phyloP scores from a whole-genome alignment of 1,140 invertebrate genomes.

The Archivesica marissinica region DNA sequence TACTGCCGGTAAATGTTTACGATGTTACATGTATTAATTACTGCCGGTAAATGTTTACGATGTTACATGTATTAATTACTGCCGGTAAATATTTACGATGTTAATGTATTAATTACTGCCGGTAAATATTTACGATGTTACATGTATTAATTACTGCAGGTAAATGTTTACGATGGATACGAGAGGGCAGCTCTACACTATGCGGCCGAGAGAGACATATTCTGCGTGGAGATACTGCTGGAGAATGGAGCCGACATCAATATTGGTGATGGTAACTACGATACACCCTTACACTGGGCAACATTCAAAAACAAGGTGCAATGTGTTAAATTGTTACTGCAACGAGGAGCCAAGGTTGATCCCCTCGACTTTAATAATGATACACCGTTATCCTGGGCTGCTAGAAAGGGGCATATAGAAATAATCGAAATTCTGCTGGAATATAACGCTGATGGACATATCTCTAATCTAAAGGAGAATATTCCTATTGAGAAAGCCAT shows the following conservation, averaged over 20 bases:
- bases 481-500: slow-evolving; percentile 75
- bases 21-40: no score
- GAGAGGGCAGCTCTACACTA: slow-evolving; percentile 80
- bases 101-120: no score
- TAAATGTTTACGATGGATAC: slow-evolving; percentile 81
- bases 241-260: slow-evolving; percentile 78
- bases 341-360: slow-evolving; percentile 83
- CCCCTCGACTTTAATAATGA: slow-evolving; percentile 83
- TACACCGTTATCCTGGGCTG: slow-evolving; percentile 90
- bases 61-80: no score
- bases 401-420: slow-evolving; percentile 94
- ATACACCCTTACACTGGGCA: slow-evolving; percentile 83
- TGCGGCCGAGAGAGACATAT: slow-evolving; percentile 79
- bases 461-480: slow-evolving; percentile 65
- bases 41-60: no score
- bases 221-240: slow-evolving; percentile 75
- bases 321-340: slow-evolving; percentile 83
- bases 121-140: no score
- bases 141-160: slow-evolving; percentile 66
- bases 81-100: no score
- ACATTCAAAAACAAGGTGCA: slow-evolving; percentile 78
- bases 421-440: slow-evolving; percentile 94
- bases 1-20: no score
- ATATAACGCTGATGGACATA: slow-evolving; percentile 86
- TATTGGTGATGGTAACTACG: slow-evolving; percentile 75